Percentiles rank a stretch among this genome's conserved stretches.
phyloP scores from a whole-genome alignment of 2,888 invertebrate species.

The Drosophila subquinaria region DNA sequence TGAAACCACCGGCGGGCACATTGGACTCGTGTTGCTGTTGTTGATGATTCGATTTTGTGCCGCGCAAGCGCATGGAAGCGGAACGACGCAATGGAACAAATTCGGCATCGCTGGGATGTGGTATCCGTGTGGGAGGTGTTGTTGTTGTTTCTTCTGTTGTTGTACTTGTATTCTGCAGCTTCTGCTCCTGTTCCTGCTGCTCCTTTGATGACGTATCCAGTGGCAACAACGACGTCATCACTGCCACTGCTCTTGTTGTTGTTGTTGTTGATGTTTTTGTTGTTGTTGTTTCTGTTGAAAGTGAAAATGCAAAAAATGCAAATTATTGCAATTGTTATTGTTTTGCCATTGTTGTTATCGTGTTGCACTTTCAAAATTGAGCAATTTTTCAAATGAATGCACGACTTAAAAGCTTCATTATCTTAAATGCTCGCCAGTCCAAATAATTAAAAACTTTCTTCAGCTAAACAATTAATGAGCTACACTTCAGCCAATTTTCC shows the following conservation, averaged over 20 bases:
- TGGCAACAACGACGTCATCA: slow-evolving; percentile 53
- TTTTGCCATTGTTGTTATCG: slow-evolving; percentile 5
- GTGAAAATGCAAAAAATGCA: slow-evolving; percentile 63
- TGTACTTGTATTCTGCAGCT: slow-evolving; percentile 12
- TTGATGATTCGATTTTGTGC: slow-evolving; percentile 82
- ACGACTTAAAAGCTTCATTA: slow-evolving; percentile 74
- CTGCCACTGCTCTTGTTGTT: slow-evolving; percentile 15
- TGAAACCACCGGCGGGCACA: slow-evolving; percentile 53
- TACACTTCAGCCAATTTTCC: slow-evolving; percentile 1
- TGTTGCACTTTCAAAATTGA: slow-evolving; percentile 71
- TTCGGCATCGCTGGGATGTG: slow-evolving; percentile 58
- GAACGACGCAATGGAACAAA: slow-evolving; percentile 87
- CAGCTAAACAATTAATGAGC: slow-evolving; percentile 61
- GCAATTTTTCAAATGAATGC: slow-evolving; percentile 69
- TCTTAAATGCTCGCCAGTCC: slow-evolving; percentile 58
- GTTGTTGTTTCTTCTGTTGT: slow-evolving; percentile 64
- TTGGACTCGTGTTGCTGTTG: slow-evolving; percentile 28
- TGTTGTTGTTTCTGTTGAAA: slow-evolving; percentile 35
- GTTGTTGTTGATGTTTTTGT: not conserved
- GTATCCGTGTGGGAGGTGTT: slow-evolving; percentile 77
- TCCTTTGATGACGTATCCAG: slow-evolving; percentile 52
- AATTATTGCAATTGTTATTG: slow-evolving; percentile 53
- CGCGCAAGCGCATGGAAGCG: slow-evolving; percentile 89
- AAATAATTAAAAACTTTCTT: slow-evolving; percentile 77
- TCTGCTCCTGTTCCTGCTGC: slow-evolving; percentile 16